Evolutionary conservation across 2,113 vertebrate species (phyloP), one percentile per base, ranked within the genome.

Genomic region (Chrysochloris asiatica): DNA sequence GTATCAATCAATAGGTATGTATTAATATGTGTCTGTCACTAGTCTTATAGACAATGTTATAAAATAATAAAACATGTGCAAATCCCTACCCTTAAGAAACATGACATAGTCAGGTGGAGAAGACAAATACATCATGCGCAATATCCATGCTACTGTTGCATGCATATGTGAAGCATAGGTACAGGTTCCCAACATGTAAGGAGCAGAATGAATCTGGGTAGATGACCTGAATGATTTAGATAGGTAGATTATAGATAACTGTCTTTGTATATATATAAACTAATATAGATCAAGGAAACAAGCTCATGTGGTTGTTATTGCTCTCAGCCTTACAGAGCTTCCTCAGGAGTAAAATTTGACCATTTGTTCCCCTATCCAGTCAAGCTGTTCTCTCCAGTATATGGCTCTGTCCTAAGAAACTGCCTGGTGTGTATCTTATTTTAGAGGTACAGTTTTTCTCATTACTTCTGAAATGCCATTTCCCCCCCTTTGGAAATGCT

Each of bases 381-480:
- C 82, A 85, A 95, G 88, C n/a, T 93, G 52, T 43, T 93, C 85
- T 86, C 85, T 84, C 78, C 88, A 89, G 67, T 78, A 89, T 89
- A 87, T 67, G 84, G 59, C 91, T 95, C 78, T 93, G 81, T 89
- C 78, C 52, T 80, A 91, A 41, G 77, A 91, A 96, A 95, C 88
- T 91, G 47, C 88, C 72, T 89, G 43, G 43, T 78, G 61, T 87
- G 81, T 81, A 61, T 89, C 91, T 88, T 93, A 91, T 94, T 95
- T 95, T 94, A 84, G 69, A 94, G 79, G n/a, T 94, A 89, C 17
- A 93, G n/a, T n/a, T n/a, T 73, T 95, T 93, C 91, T 84, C 89
- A 91, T 89, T 93, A 67, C 54, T 93, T 28, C 88, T 91, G 61
- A 93, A 95, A 88, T 93, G 85, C 43, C 73, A 94, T 91, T 95